Evolutionary conservation across 2,113 vertebrate genomes (phyloP).

Genomic region (Pachyramphus minor): DNA sequence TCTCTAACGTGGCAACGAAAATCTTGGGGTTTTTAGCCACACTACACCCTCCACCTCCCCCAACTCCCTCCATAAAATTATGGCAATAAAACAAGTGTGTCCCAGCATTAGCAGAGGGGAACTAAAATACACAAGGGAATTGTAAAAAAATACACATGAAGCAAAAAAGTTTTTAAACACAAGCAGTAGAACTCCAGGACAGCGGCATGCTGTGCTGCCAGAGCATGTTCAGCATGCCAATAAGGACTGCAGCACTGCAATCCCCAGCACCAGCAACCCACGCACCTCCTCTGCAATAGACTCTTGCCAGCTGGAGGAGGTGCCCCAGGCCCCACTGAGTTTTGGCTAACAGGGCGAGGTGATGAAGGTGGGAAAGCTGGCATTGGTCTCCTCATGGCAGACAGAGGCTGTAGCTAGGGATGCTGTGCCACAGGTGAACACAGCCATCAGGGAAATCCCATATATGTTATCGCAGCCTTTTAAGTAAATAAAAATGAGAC

Average conservation of each 20-base stretch:
- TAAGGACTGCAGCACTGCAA: slow-evolving; percentile 48
- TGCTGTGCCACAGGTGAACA: not conserved
- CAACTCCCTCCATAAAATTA: not conserved
- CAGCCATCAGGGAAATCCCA: not conserved
- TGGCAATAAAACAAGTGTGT: not conserved
- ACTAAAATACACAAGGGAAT: not conserved
- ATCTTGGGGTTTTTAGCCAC: not conserved
- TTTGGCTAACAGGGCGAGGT: accelerated
- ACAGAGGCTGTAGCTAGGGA: not conserved
- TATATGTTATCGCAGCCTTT: not conserved
- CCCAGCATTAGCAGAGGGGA: not conserved
- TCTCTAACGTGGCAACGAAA: not conserved
- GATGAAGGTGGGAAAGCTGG: not conserved
- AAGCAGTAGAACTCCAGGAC: not conserved
- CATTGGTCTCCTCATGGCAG: accelerated
- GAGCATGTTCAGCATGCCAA: slow-evolving; percentile 20
- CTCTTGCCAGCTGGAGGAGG: not conserved
- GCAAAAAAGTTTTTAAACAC: not conserved
- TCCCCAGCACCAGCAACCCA: slow-evolving; percentile 1
- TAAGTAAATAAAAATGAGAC: not conserved
- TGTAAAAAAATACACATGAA: not conserved
- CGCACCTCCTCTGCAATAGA: not conserved
- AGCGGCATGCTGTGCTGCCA: not conserved
- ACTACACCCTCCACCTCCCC: not conserved
- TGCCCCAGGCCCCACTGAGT: not conserved